phyloP scores from a whole-genome alignment of 2,888 invertebrate genomes.

The Tachystola acroxantha region DNA sequence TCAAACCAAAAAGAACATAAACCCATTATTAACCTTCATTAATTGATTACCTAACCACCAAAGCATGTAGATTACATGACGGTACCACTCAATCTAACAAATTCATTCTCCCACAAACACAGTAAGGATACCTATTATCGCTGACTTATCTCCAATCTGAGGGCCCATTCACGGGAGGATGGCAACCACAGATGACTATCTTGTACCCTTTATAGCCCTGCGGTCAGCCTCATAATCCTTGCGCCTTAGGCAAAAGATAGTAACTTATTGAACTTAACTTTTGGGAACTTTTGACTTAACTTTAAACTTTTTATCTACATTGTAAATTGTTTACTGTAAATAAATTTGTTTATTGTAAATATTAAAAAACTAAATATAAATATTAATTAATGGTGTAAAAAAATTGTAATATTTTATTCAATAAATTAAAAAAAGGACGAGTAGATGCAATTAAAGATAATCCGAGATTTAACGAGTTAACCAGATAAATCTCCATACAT shows the following conservation, averaged over 20 bases:
- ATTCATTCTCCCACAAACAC: slow-evolving; percentile 24
- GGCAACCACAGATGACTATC: slow-evolving; percentile 35
- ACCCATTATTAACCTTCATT: too few relatives aligned
- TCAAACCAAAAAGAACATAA: too few relatives aligned
- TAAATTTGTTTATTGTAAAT: too few relatives aligned
- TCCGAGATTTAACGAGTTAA: too few relatives aligned
- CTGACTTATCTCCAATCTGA: slow-evolving; percentile 37
- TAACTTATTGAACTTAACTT: background rate
- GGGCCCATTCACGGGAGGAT: slow-evolving; percentile 32
- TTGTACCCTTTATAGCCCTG: slow-evolving; percentile 24
- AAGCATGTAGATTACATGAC: slow-evolving; percentile 6
- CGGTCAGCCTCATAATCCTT: slow-evolving; percentile 28
- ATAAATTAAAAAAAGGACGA: too few relatives aligned
- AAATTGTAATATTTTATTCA: too few relatives aligned
- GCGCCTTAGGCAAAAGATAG: background rate
- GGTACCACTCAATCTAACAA: slow-evolving; percentile 5
- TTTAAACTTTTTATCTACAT: too few relatives aligned
- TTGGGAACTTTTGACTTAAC: background rate
- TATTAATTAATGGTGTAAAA: too few relatives aligned
- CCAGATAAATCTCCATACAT: too few relatives aligned
- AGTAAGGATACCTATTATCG: slow-evolving; percentile 26
- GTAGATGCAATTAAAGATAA: too few relatives aligned
- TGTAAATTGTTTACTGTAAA: too few relatives aligned
- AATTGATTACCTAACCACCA: slow-evolving; percentile 3
- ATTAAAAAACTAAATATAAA: too few relatives aligned